A percentile compares a stretch with the other conserved stretches of the same genome.
phyloP scores from a whole-genome alignment of 2,113 vertebrate species.

The Oenanthe melanoleuca region DNA sequence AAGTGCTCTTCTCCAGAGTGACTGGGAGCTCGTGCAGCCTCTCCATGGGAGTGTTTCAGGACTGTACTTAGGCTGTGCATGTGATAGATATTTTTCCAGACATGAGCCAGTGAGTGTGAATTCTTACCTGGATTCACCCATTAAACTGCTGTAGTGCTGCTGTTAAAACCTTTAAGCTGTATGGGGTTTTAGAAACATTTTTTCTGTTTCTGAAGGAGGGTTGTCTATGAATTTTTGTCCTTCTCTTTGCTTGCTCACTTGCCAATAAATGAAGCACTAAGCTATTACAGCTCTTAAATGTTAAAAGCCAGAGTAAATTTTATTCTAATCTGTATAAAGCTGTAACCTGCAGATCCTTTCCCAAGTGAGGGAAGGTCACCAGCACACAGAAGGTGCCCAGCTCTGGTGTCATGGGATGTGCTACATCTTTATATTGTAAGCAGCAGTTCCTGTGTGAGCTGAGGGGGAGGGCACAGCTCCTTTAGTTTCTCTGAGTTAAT shows the following conservation, averaged over 20 bases:
- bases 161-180: not conserved
- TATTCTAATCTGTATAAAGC: not conserved
- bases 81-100: not conserved
- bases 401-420: not conserved
- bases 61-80: not conserved
- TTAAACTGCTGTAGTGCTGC: not conserved
- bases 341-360: not conserved
- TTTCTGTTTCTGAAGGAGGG: not conserved
- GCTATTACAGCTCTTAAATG: not conserved
- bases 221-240: not conserved
- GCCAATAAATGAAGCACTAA: not conserved
- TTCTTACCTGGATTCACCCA: not conserved
- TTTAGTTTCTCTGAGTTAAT: not conserved
- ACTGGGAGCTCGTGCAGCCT: not conserved
- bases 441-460: not conserved
- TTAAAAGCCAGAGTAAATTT: not conserved
- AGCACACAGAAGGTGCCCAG: not conserved
- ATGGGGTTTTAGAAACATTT: not conserved
- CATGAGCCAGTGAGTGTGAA: accelerated
- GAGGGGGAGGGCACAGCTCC: not conserved
- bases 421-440: not conserved
- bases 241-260: not conserved
- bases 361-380: not conserved
- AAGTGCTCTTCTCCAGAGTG: not conserved
- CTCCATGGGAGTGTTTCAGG: not conserved